phyloP scores from a whole-genome alignment of 2,888 invertebrate species.

The Chymomyza caudatula region DNA sequence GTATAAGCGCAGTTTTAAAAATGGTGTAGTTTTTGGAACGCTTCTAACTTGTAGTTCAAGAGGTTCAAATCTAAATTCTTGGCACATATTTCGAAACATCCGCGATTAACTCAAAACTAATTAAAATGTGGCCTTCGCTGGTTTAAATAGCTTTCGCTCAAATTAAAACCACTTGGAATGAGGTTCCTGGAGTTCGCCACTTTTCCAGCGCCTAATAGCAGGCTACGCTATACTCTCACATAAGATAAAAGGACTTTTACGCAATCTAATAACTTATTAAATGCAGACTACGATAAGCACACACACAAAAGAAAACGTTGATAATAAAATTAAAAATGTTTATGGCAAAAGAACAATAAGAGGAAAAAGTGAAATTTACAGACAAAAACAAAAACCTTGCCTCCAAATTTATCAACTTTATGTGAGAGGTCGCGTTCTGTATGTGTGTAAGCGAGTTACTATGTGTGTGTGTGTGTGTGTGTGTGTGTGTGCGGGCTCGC shows the following conservation, averaged over 20 bases:
- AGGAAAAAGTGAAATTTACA: not conserved
- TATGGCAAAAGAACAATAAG: slow-evolving; percentile 27
- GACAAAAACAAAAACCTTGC: not conserved
- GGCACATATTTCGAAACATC: too few species aligned
- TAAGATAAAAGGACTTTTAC: slow-evolving; percentile 30
- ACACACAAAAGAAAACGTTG: slow-evolving; percentile 51
- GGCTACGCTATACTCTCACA: not conserved
- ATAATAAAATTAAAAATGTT: slow-evolving; percentile 69
- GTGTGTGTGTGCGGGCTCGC: slow-evolving; percentile 17
- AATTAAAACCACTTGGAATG: not conserved
- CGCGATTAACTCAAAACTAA: too few species aligned
- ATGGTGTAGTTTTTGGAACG: too few species aligned
- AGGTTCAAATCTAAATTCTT: too few species aligned
- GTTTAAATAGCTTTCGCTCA: not conserved
- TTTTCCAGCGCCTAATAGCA: slow-evolving; percentile 3
- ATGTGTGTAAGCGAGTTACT: not conserved
- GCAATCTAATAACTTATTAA: slow-evolving; percentile 61
- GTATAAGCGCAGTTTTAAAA: too few species aligned
- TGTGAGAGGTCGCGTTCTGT: not conserved
- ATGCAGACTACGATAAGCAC: slow-evolving; percentile 11
- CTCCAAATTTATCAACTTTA: not conserved
- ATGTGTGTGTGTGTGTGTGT: slow-evolving; percentile 8
- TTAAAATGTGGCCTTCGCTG: too few species aligned
- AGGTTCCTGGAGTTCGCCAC: not conserved
- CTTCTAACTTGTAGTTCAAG: too few species aligned